Evolutionary conservation across 64 coral and sea anemone species (phyloP).

Genomic region (Stylophora pistillata): DNA sequence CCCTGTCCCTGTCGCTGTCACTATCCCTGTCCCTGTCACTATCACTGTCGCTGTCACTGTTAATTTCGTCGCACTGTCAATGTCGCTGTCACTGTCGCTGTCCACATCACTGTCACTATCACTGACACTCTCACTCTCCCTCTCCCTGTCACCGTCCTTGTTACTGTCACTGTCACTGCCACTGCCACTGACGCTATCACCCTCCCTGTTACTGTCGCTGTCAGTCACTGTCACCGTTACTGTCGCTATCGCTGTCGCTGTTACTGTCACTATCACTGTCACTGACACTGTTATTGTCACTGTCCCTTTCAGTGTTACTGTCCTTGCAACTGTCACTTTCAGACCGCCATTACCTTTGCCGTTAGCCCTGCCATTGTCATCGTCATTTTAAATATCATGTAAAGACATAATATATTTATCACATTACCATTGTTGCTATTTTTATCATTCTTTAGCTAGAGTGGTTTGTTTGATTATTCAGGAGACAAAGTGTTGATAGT

Average conservation of each 20-base stretch:
- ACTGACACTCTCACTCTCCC: background rate
- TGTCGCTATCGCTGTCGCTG: background rate
- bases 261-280: constrained; percentile 3
- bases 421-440: too few species aligned
- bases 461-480: constrained; percentile 1
- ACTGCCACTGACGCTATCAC: background rate
- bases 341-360: too few species aligned
- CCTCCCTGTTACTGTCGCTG: background rate
- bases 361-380: too few species aligned
- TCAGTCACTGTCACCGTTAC: background rate
- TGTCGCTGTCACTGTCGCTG: constrained; percentile 1
- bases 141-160: background rate
- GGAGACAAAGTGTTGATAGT: constrained; percentile 64
- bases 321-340: too few species aligned
- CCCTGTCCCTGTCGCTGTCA: background rate
- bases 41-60: too few species aligned
- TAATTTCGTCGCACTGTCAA: constrained; percentile 10
- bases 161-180: background rate
- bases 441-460: too few species aligned
- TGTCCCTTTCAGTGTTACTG: too few species aligned
- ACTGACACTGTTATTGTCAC: too few species aligned
- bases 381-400: too few species aligned
- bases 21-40: background rate
- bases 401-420: too few species aligned
- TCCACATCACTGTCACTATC: background rate